Conservation (phyloP, 2,113 vertebrate species). For the Gnathonemus echidnorhynchus region DNA sequence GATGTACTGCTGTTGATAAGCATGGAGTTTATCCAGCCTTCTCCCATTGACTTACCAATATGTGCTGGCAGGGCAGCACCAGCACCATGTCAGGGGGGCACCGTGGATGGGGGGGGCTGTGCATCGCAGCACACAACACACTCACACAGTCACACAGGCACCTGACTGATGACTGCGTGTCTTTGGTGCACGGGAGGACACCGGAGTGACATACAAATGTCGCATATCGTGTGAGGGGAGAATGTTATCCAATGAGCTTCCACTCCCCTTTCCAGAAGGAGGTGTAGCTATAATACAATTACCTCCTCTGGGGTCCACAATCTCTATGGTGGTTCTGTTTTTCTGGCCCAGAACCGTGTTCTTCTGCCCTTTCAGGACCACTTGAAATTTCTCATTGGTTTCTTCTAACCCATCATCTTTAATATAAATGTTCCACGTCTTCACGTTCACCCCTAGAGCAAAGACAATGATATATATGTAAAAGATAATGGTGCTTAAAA, state of each 20-base stretch:
- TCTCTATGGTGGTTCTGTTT: conserved; percentile 54
- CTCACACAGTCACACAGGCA: neutral
- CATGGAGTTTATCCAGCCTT: no score
- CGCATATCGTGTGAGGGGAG: neutral
- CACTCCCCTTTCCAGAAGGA: neutral
- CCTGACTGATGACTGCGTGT: neutral
- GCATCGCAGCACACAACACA: no score
- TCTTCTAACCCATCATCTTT: conserved; percentile 66
- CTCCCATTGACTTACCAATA: no score
- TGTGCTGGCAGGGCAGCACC: no score
- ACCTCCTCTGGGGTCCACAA: conserved; percentile 57
- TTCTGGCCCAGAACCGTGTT: conserved; percentile 58
- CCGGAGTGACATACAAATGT: neutral
- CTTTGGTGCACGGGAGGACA: neutral
- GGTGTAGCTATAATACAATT: neutral
- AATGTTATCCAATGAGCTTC: neutral
- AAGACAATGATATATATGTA: neutral
- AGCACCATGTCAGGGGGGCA: no score
- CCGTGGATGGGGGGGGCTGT: no score
- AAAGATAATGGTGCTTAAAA: neutral
- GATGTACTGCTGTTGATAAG: no score
- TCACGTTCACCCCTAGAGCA: conserved; percentile 63
- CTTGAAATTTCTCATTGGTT: conserved; percentile 59
- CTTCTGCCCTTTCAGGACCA: conserved; percentile 47
- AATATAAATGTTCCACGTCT: conserved; percentile 58